Base-by-base conservation (phyloP, 1,140 invertebrate species). In the Bombus vancouverensis region DNA sequence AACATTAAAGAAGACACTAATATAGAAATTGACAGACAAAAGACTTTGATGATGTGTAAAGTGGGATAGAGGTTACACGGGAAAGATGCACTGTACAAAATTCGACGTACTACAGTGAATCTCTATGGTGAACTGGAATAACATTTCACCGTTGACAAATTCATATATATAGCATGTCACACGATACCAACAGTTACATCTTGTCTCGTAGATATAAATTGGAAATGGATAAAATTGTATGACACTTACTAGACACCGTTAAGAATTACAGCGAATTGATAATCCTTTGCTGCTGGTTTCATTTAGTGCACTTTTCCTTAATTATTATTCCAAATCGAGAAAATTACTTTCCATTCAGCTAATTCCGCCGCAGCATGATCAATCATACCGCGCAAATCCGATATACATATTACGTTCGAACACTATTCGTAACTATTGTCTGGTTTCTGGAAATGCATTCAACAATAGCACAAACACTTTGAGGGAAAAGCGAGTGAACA, bases 261-360 rank as follows among this genome's bases (percentile, higher is more conserved):
- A 83, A 83, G 84, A 66, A 86, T 89, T 68, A 65, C 66, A 62
- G 65, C 42, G 22, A 71, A n/a, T 37, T 74, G 80, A 81, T 79
- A 53, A 74, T 89, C 32, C 80, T 39, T 57, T 59, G 39, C 66
- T 22, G 80, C 44, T 83, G 81, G 81, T 78, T 65, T 47, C 66
- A 44, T 44, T 65, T 53, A 73, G 72, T 62, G 71, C 71, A 83
- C 66, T 89, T 66, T 83, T 72, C 65, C 32, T 80, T 74, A 83
- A 89, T 89, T 72, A 79, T 85, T 71, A 66, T 89, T 47, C 72
- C 47, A 47, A 47, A 70, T 76, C 62, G 76, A 18, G 73, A 85
- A 39, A 82, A 80, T 82, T 81, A 89, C 87, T 89, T 89, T 89
- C 76, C 88, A 89, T 89, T 89, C 85, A 87, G 77, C 65, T 83